phyloP scores from a whole-genome alignment of 1,140 invertebrate genomes.

The Panagrolaimus sp. region DNA sequence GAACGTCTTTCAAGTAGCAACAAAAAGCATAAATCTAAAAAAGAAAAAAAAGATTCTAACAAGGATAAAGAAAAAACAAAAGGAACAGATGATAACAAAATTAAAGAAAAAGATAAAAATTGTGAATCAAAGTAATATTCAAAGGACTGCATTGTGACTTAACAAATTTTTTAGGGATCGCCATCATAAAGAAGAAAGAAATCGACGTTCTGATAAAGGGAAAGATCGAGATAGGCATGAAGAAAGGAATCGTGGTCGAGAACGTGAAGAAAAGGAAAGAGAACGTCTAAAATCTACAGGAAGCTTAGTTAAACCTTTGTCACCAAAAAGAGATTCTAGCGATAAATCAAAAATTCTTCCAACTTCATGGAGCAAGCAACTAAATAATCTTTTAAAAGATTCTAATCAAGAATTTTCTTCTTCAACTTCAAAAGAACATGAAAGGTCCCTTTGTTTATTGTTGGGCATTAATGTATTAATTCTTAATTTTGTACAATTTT shows the following conservation, averaged over 20 bases:
- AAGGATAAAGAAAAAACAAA: neutral
- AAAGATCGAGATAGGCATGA: no score
- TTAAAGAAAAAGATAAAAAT: neutral
- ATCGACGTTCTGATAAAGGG: no score
- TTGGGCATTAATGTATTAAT: no score
- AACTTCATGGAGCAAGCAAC: neutral
- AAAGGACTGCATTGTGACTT: no score
- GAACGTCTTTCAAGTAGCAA: neutral
- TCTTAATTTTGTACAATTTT: no score
- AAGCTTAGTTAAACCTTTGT: neutral
- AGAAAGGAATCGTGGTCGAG: neutral
- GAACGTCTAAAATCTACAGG: neutral
- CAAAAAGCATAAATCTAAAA: constrained; percentile 6
- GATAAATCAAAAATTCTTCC: constrained; percentile 6
- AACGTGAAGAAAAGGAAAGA: neutral
- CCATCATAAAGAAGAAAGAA: no score
- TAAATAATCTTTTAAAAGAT: neutral
- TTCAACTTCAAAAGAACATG: no score
- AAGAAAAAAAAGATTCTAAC: neutral
- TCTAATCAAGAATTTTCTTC: constrained; percentile 4
- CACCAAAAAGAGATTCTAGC: neutral
- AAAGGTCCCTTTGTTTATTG: no score
- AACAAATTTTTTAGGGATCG: no score
- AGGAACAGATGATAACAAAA: neutral
- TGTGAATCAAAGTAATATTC: neutral